Conservation (phyloP, 1,140 invertebrate species). For the Maniola jurtina region DNA sequence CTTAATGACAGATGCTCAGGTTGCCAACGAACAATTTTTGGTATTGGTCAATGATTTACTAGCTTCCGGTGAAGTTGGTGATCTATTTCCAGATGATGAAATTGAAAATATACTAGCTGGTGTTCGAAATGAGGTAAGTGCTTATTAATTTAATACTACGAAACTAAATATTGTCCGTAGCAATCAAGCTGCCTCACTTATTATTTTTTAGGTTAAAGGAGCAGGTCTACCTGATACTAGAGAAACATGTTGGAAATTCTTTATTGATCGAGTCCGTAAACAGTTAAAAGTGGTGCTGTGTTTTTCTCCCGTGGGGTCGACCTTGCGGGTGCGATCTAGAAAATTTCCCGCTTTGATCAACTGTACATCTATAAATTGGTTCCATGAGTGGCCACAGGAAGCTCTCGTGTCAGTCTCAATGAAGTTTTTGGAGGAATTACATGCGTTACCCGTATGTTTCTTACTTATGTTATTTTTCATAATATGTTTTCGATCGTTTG, state of each 20-base stretch:
- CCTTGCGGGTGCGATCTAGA: slow-evolving; percentile 91
- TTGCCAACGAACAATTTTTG: slow-evolving; percentile 96
- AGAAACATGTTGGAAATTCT: slow-evolving; percentile 99
- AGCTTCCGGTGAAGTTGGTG: slow-evolving; percentile 96
- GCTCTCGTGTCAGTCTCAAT: slow-evolving; percentile 95
- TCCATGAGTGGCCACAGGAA: slow-evolving; percentile 98
- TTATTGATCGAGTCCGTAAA: slow-evolving; percentile 95
- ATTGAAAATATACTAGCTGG: slow-evolving; percentile 96
- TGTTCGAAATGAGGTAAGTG: slow-evolving; percentile 88
- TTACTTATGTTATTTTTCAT: slow-evolving; percentile 13
- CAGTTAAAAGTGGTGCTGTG: slow-evolving; percentile 95
- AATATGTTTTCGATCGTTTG: background rate
- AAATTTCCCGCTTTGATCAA: slow-evolving; percentile 98
- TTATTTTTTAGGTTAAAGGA: slow-evolving; percentile 83
- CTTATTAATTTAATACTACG: background rate
- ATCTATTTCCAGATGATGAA: slow-evolving; percentile 97
- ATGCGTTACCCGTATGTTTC: slow-evolving; percentile 85
- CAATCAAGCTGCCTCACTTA: background rate
- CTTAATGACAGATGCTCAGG: slow-evolving; percentile 97
- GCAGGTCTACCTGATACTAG: slow-evolving; percentile 92
- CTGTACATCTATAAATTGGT: slow-evolving; percentile 97
- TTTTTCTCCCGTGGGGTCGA: slow-evolving; percentile 96
- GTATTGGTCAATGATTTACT: slow-evolving; percentile 97
- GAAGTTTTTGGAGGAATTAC: slow-evolving; percentile 90
- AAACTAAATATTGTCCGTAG: background rate